Evolutionary conservation across 2,113 vertebrate species (phyloP).

Genomic region (Hyperoodon ampullatus): DNA sequence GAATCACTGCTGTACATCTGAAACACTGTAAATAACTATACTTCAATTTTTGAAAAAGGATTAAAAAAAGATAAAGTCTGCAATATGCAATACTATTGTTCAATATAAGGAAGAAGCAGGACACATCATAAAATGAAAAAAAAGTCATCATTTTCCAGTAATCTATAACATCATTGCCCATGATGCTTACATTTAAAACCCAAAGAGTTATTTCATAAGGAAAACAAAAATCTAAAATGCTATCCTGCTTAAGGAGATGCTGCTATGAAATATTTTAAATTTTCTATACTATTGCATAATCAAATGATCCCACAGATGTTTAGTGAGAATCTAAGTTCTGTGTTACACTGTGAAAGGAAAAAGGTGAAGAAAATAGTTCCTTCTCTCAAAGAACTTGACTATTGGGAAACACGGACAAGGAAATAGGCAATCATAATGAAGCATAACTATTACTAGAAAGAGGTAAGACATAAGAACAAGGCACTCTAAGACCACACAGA

Average conservation of each 20-base stretch:
- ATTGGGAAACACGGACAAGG: not conserved
- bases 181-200: conserved; percentile 16
- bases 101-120: not conserved
- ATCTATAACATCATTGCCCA: not conserved
- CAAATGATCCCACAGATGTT: not conserved
- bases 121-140: not conserved
- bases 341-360: not conserved
- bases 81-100: not conserved
- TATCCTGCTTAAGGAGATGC: not conserved
- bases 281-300: not conserved
- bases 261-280: not conserved
- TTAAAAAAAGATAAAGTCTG: not conserved
- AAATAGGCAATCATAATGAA: not conserved
- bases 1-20: not conserved
- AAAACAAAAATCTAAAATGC: not conserved
- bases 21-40: not conserved
- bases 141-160: not conserved
- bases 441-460: not conserved
- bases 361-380: not conserved
- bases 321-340: not conserved
- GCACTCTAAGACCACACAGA: not conserved
- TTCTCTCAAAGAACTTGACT: not conserved
- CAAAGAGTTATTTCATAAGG: not conserved
- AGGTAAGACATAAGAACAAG: not conserved
- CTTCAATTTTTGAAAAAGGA: not conserved